Base-by-base conservation (phyloP, 2,888 invertebrate species). In the Eristalis intricaria region DNA sequence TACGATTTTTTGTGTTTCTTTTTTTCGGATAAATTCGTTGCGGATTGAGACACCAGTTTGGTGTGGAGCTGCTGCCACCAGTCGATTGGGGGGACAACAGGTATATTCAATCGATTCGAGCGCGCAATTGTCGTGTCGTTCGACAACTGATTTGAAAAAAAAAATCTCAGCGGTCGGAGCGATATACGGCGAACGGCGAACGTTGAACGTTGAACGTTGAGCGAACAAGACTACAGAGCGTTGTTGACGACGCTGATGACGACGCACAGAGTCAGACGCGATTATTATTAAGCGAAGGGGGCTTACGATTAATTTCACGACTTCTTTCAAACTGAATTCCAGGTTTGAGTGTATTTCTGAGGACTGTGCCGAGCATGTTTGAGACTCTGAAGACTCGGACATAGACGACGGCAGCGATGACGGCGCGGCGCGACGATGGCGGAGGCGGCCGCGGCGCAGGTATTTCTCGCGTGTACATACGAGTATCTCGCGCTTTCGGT, bases 241-340 rank as follows among this genome's bases (percentile, higher is more conserved):
- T 68, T 40, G 38, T 68, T 40, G 38, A 32, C 65, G 65, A 58
- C 58, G 58, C 5, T 19, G 23, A 60, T 19, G 64, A 71, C 83
- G 71, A 80, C 80, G 80, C 76, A 80, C 84, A 64, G n/a, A n/a
- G 80, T 76, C 77, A 81, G 84, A 70, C 77, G 77, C 61, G 38
- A 43, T 58, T 69, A 66, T 50, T 73, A 85, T 81, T 77, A 84
- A 88, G 50, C 50, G 50, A 79, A 75, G 84, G 75, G 80, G 84
- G 80, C 84, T 88, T 84, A 88, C 88, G 84, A 84, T 88, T 88
- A 88, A 87, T 88, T 88, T 88, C 88, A 88, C 84, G 84, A 68
- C 88, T 88, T 88, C 88, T 84, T 88, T 81, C 77, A 69, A 84
- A 88, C 88, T 88, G 84, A 88, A 88, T 88, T 73, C 88, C 88